A percentile compares a stretch with the other conserved stretches of the same genome.
These are phyloP conservation scores for Acropora tenuis DNA, from an alignment of 64 coral and sea anemone genomes.

Conservation along the genomic window DNA sequence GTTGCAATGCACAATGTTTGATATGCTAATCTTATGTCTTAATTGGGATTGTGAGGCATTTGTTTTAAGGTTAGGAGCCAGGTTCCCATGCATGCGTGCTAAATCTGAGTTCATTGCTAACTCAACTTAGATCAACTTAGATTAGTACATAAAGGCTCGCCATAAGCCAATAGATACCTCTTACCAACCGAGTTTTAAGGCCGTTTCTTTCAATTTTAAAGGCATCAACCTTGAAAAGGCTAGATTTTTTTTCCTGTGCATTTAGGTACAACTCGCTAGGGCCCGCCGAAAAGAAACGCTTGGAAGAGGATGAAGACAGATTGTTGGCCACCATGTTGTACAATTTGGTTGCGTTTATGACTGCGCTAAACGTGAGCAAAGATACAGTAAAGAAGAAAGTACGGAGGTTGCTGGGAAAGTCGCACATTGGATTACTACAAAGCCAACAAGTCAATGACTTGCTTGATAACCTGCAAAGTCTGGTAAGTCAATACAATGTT, in stretches of 20 bases:
- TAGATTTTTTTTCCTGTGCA: background rate
- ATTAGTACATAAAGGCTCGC: no score
- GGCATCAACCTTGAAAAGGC: background rate
- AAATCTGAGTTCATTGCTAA: no score
- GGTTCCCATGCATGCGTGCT: no score
- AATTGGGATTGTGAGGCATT: no score
- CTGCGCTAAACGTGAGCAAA: constrained; percentile 75
- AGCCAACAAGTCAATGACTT: constrained; percentile 89
- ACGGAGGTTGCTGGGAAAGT: constrained; percentile 84
- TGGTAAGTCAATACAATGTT: constrained; percentile 67
- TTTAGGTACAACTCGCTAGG: constrained; percentile 80
- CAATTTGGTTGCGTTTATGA: constrained; percentile 94
- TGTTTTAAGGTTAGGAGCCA: no score
- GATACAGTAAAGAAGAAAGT: constrained; percentile 81
- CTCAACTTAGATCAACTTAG: no score
- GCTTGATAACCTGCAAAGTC: constrained; percentile 73
- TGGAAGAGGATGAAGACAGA: constrained; percentile 94
- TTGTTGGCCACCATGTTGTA: constrained; percentile 88
- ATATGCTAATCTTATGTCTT: no score
- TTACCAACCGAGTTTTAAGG: no score
- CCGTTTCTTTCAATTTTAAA: no score
- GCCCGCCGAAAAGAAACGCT: constrained; percentile 84
- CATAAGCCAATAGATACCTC: no score
- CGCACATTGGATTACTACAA: constrained; percentile 89
- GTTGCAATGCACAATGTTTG: no score